Base-by-base conservation (phyloP, 2,888 invertebrate species). In the Andricus quercusramuli region DNA sequence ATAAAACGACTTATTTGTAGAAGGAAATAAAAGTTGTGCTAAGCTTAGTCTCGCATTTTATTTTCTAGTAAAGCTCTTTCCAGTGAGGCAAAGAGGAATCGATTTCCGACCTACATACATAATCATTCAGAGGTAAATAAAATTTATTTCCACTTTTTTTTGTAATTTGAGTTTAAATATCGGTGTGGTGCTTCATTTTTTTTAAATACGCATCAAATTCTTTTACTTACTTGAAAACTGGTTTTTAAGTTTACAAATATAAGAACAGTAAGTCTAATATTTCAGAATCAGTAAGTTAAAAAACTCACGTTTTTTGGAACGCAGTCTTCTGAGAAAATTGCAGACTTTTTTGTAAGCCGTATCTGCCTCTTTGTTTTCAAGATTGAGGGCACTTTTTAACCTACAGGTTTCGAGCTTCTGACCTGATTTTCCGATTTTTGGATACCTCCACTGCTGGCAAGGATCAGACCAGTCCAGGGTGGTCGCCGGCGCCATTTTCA, bases 311-410 rank as follows among this genome's bases (percentile, higher is more conserved):
- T 90, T 92, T 78, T 86, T 90, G 37, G 88, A 89, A 47, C 88
- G 87, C 78, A 92, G 81, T 64, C 89, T 87, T 20, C 90, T 86
- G 67, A 92, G 88, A 80, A 92, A 91, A 82, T 90, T 92, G 88
- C 91, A 92, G 84, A 92, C 90, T 78, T 90, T 92, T 86, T 92
- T 92, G 86, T 92, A 92, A 77, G 91, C 88, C 44, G 87, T 89
- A 82, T 89, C 89, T 44, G 89, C 84, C 77, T 90, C 90, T 22
- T 90, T 90, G 82, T 87, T 88, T 80, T 83, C 88, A 51, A 90
- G 83, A 56, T 90, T 89, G 78, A 89, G 85, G 4, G 89, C 84
- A 79, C 90, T 91, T 79, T 90, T 91, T 13, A 89, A 87, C 81
- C 85, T 88, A 70, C 83, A 80, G 78, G 79, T 79, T 59, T 87